Base-by-base conservation (phyloP, 2,113 vertebrate species). In the Mormyrus iriodes region DNA sequence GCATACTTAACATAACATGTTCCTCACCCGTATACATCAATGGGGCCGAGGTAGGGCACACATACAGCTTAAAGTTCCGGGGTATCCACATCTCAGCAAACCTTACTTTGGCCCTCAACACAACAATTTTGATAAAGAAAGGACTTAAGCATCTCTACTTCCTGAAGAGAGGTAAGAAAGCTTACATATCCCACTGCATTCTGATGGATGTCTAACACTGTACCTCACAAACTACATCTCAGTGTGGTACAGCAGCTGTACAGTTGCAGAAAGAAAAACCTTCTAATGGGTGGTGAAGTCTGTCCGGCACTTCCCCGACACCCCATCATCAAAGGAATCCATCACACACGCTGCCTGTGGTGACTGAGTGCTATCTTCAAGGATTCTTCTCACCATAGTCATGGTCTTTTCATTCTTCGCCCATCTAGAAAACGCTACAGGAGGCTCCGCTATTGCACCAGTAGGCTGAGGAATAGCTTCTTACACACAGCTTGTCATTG, bases 11-110 rank as follows among this genome's bases (percentile, higher is more conserved):
- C 17, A 31, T 39, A 5, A 19, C 46, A 76, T 2, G 3, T 85
- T 79, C 46, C 46, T 9, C 85, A 48, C 4, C 83, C 55, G 44
- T 90, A 49, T 76, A 87, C 84, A 82, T 52, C 46, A 87, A 87
- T 9, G 44, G 61, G 19, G 24, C 15, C 48, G 2, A 24, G n/a
- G 89, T 53, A 19, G 61, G 52, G 51, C 19, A 7, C 55, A 83
- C 86, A 0, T 9, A 31, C 39, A 69, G 58, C 87, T 85, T 76
- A 9, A 88, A 88, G 46, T 85, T 27, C 61, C 2, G n/a, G n/a
- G 61, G n/a, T 65, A 27, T 27, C n/a, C 61, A 65, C 61, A 65
- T 65, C 61, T 12, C 3, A 1, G 2, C n/a, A 8, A 65, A 65
- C 61, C n/a, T 27, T 65, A 27, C 61, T 65, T 65, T 5, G 61